A percentile compares a stretch with the other conserved stretches of the same genome.
Conservation (phyloP, 2,113 vertebrate species). For the Collichthys lucidus region DNA sequence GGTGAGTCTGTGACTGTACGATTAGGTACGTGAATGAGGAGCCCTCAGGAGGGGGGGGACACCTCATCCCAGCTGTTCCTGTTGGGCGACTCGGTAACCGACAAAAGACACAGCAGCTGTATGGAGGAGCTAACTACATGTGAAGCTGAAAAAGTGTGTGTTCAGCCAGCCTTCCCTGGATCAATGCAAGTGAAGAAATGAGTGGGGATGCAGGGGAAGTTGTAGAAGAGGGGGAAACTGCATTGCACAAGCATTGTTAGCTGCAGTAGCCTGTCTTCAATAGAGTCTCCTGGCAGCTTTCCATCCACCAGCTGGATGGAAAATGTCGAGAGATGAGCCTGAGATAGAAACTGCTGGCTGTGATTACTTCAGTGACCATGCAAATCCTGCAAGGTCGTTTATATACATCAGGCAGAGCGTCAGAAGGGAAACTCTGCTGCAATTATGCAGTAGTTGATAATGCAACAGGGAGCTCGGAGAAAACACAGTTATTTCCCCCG, state of each 20-base stretch:
- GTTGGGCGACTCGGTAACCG: neutral
- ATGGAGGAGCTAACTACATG: neutral
- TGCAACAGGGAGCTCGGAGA: neutral
- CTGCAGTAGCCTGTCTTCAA: slow-evolving; percentile 28
- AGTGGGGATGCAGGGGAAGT: neutral
- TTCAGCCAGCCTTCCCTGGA: neutral
- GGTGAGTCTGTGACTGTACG: neutral
- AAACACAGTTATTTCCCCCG: neutral
- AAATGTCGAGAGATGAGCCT: neutral
- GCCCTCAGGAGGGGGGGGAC: too few relatives aligned
- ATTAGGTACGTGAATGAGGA: neutral
- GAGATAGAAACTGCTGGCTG: slow-evolving; percentile 27
- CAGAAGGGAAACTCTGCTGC: neutral
- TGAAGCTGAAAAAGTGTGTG: neutral
- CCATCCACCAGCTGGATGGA: slow-evolving; percentile 10
- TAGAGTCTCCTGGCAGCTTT: slow-evolving; percentile 49
- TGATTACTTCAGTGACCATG: slow-evolving; percentile 54
- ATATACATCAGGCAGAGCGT: slow-evolving; percentile 15
- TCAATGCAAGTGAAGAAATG: neutral
- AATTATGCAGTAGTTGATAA: neutral
- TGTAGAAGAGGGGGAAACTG: slow-evolving; percentile 1
- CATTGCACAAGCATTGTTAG: slow-evolving; percentile 9
- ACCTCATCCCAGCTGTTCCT: neutral
- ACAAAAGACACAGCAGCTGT: neutral
- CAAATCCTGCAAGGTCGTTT: slow-evolving; percentile 55